Evolutionary conservation across 2,113 vertebrate species (phyloP).

Genomic region (Budorcas taxicolor): DNA sequence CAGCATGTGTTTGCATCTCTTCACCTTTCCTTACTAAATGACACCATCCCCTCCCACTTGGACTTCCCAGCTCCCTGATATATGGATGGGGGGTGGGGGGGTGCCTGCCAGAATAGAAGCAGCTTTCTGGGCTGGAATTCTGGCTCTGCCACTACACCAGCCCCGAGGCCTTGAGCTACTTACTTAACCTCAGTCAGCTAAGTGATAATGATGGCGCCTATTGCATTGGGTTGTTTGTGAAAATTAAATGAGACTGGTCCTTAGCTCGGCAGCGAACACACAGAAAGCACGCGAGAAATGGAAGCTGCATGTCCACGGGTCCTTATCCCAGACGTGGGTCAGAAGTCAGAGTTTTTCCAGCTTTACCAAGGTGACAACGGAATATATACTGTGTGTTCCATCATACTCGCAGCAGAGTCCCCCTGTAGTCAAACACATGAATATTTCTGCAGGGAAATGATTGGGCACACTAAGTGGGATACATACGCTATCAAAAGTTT

Average conservation of each 20-base stretch:
- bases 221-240: neutral
- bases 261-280: neutral
- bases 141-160: neutral
- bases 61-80: neutral
- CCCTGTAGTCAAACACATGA: neutral
- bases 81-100: rapidly evolving
- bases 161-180: neutral
- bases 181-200: neutral
- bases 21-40: neutral
- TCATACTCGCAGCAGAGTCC: neutral
- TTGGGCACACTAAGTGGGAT: neutral
- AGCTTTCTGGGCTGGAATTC: neutral
- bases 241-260: neutral
- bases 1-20: neutral
- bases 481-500: neutral
- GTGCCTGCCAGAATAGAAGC: neutral
- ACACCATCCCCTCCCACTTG: neutral
- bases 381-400: neutral
- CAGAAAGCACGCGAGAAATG: neutral
- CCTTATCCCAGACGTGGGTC: neutral
- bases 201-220: neutral
- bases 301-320: neutral
- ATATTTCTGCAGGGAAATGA: neutral
- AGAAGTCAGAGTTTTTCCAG: neutral
- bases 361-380: neutral